Evolutionary conservation across 2,113 vertebrate genomes (phyloP).

Genomic region (Trogon surrucura): DNA sequence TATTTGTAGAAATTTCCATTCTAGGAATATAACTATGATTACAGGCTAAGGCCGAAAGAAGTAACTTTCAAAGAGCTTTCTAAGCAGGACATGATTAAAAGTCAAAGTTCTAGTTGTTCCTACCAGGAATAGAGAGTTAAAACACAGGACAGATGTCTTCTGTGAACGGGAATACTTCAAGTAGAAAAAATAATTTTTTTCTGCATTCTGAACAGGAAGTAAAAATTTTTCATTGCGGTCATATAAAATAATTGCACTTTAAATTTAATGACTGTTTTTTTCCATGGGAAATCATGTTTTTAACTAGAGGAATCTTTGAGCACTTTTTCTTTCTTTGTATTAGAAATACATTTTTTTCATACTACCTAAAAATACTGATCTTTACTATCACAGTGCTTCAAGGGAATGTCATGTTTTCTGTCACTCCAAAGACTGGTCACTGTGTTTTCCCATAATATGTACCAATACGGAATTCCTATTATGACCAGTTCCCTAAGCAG

Average conservation of each 20-base stretch:
- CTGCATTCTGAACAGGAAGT: neutral
- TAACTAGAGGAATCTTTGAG: neutral
- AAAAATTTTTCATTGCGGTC: accelerated
- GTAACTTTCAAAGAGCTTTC: neutral
- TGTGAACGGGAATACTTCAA: neutral
- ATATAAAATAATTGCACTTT: neutral
- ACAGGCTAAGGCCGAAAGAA: neutral
- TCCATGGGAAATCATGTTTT: neutral
- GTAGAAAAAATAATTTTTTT: neutral
- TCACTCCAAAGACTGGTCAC: neutral
- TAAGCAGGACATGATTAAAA: neutral
- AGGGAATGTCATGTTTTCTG: neutral
- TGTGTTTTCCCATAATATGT: neutral
- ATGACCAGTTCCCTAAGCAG: neutral
- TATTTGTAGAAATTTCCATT: neutral
- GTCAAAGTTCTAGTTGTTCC: neutral
- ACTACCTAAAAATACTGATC: neutral
- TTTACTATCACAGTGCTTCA: neutral
- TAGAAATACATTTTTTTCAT: neutral
- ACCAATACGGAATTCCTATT: neutral
- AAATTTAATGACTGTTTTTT: neutral
- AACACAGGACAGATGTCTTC: neutral
- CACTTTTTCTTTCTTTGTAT: neutral
- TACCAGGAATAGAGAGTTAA: neutral
- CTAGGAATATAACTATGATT: neutral